Percentiles rank a stretch among this genome's conserved stretches.
phyloP scores from a whole-genome alignment of 1,140 invertebrate genomes.

The Subanguina moxae region DNA sequence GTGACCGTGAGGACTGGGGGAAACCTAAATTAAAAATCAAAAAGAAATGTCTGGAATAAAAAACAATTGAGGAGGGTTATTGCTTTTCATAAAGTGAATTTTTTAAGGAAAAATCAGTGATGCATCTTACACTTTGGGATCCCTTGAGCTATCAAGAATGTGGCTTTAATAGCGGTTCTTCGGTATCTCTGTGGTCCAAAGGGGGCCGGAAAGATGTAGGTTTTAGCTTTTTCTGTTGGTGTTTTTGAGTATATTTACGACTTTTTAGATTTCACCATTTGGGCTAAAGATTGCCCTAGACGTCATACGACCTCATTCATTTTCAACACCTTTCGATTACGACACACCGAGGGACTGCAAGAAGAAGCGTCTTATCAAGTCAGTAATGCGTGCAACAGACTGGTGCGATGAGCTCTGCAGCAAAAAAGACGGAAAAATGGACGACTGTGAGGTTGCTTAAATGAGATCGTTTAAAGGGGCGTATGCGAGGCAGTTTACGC shows the following conservation, averaged over 20 bases:
- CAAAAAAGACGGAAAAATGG: not conserved
- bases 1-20: no score
- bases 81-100: not conserved
- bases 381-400: slow-evolving; percentile 20
- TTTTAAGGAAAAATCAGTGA: not conserved
- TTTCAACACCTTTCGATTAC: slow-evolving; percentile 28
- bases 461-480: slow-evolving; percentile 13
- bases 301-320: slow-evolving; percentile 5
- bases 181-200: not conserved
- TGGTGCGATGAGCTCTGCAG: slow-evolving; percentile 15
- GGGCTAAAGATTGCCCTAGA: not conserved
- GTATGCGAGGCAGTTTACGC: no score
- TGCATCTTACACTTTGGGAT: slow-evolving; percentile 1
- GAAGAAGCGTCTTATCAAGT: slow-evolving; percentile 34
- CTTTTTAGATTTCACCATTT: not conserved
- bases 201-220: not conserved
- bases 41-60: no score
- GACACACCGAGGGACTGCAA: slow-evolving; percentile 24
- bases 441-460: not conserved
- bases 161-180: not conserved
- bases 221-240: not conserved
- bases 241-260: not conserved
- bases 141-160: not conserved
- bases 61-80: no score
- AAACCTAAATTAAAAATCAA: no score